Evolutionary conservation across 1,140 invertebrate genomes (phyloP).

Genomic region (Matsumurasca onukii): DNA sequence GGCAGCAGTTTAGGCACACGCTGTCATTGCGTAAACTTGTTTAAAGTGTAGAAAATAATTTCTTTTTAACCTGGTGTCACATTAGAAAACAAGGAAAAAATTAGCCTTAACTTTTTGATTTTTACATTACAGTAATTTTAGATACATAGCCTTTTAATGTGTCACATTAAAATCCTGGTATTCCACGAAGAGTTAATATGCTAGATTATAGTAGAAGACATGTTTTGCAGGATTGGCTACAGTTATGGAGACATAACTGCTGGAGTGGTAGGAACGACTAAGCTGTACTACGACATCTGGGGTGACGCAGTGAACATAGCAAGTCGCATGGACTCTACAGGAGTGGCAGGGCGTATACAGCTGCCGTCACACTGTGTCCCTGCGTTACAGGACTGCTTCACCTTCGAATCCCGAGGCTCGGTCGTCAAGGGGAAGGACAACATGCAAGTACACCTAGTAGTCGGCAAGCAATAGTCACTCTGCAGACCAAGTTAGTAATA

Average conservation of each 20-base stretch:
- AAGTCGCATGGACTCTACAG: constrained; percentile 93
- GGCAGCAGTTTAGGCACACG: too few relatives aligned
- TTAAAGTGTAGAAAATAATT: too few relatives aligned
- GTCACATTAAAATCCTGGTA: too few relatives aligned
- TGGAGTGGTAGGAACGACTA: constrained; percentile 92
- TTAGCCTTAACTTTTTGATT: too few relatives aligned
- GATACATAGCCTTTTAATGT: too few relatives aligned
- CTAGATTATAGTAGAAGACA: too few relatives aligned
- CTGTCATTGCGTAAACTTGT: too few relatives aligned
- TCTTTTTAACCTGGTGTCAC: too few relatives aligned
- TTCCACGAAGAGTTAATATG: too few relatives aligned
- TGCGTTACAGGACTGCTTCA: constrained; percentile 63
- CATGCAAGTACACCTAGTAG: constrained; percentile 83
- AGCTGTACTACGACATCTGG: constrained; percentile 98
- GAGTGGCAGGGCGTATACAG: constrained; percentile 83
- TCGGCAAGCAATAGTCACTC: constrained; percentile 29
- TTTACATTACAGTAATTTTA: too few relatives aligned
- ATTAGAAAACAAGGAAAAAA: too few relatives aligned
- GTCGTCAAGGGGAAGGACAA: constrained; percentile 95
- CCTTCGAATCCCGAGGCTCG: constrained; percentile 79
- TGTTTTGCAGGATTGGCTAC: constrained; percentile 50
- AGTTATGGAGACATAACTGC: constrained; percentile 87
- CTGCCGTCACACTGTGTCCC: constrained; percentile 72
- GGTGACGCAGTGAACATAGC: constrained; percentile 98
- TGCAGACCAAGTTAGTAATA: too few relatives aligned